phyloP scores from a whole-genome alignment of 2,113 vertebrate species.

The Stictonetta naevosa region DNA sequence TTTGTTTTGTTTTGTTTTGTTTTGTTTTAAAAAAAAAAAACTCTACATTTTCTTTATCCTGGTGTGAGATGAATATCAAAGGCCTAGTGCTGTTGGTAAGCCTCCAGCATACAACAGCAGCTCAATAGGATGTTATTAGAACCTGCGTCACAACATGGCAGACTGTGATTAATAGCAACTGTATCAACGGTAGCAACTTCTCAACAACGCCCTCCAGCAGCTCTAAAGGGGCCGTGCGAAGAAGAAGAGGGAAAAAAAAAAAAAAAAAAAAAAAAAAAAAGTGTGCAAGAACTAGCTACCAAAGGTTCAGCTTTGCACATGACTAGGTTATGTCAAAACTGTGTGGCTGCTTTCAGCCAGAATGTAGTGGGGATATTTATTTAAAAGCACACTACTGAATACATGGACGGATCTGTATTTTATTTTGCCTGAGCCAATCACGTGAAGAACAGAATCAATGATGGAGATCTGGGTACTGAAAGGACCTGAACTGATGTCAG shows the following conservation, averaged over 20 bases:
- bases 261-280: background rate
- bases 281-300: conserved; percentile 15
- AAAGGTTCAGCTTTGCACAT: conserved; percentile 24
- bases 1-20: background rate
- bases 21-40: too few relatives aligned
- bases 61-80: conserved; percentile 93
- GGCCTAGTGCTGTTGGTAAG: conserved; percentile 81
- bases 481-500: conserved; percentile 49
- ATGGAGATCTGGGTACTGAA: conserved; percentile 34
- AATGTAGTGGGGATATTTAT: background rate
- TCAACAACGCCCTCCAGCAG: conserved; percentile 70
- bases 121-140: conserved; percentile 84
- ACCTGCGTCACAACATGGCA: conserved; percentile 79
- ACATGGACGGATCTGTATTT: conserved; percentile 3
- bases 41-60: conserved; percentile 87
- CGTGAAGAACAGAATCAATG: conserved; percentile 20
- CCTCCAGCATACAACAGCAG: conserved; percentile 83
- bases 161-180: conserved; percentile 81
- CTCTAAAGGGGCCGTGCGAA: conserved; percentile 50
- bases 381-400: conserved; percentile 8
- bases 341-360: background rate
- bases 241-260: background rate
- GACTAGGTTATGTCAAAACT: conserved; percentile 25
- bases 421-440: conserved; percentile 25
- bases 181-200: conserved; percentile 76